Base-by-base conservation (phyloP, 2,113 vertebrate species). In the Nibea albiflora region DNA sequence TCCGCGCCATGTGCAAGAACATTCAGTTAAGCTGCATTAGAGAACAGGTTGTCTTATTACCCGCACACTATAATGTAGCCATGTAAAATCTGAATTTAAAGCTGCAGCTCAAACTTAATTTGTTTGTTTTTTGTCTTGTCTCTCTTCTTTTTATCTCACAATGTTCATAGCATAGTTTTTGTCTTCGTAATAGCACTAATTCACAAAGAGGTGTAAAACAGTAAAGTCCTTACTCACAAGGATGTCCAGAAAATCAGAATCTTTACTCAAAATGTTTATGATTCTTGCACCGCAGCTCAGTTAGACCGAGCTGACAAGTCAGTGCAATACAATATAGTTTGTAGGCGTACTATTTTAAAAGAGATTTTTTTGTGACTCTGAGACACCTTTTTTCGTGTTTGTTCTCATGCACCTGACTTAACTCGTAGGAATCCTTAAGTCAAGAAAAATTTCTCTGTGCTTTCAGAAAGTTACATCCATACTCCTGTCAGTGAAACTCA, bases 1-100 rank as follows among this genome's bases (percentile, higher is more conserved):
- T 67, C 49, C 7, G 3, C 44, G 46, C 26, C 62, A 77, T 35
- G 57, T 52, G 26, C 85, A 74, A 72, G 71, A 87, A 90, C 85
- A 89, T 88, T 88, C n/a, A 70, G 31, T 86, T 85, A 78, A 49
- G 22, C 26, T 58, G 66, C 57, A 78, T 85, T 61, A 69, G 56
- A 69, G 66, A 26, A 74, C 67, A 80, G 49, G 60, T 65, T 53
- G 39, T 63, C 47, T 68, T 52, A 7, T 46, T 22, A 67, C 26
- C 49, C 44, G 64, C 75, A 80, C 47, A 26, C 28, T 22, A 20
- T 22, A 63, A 31, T 7, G 9, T 16, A n/a, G 63, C 53, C 56
- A 31, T 28, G 65, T 17, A 10, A 87, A 70, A 63, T 11, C 63
- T 52, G 49, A 53, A 9, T 49, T 9, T 6, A 46, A 56, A 39